Base-by-base conservation (phyloP, 2,888 invertebrate genomes). In the Pollenia griseotomentosa region DNA sequence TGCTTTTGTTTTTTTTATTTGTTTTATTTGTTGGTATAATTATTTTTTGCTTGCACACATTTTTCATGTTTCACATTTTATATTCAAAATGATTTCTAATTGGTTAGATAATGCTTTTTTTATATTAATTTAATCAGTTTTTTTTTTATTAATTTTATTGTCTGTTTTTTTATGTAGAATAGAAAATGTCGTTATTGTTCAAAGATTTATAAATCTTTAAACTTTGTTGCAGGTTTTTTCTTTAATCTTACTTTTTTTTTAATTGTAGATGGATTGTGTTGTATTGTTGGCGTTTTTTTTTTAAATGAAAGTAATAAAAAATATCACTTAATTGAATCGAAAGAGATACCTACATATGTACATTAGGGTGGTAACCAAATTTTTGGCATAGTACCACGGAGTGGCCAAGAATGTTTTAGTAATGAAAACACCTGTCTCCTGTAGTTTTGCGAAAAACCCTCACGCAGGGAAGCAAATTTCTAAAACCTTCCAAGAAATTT, bases 81-180 rank as follows among this genome's bases (percentile, higher is more conserved):
- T 33, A 78, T 84, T 59, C 59, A 75, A 80, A 87, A 75, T 81
- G 77, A 65, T 77, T 84, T 87, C 84, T 87, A 81, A 87, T 84
- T 87, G 86, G 83, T 84, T 83, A 83, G 75, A 80, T 83, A 74
- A 81, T 81, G 16, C 23, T 23, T 74, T 73, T 66, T 63, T 86
- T 55, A 51, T 57, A 79, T 55, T 75, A 70, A 70, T 46, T 87
- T 84, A 81, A 77, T 73, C 77, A 59, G 46, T n/a, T 48, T 44
- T 10, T 51, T 42, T 61, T 53, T 55, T 65, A 16, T 70, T 70
- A 71, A 11, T 44, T 70, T 70, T 71, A 16, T 44, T 71, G 23
- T 14, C 14, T 53, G n/a, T 61, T 71, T 33, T 42, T 10, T 0
- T 44, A 33, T 9, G 33, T 48, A 42, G 16, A 23, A 46, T 57